Evolutionary conservation across 2,113 vertebrate genomes (phyloP).

Genomic region (Saccopteryx leptura): DNA sequence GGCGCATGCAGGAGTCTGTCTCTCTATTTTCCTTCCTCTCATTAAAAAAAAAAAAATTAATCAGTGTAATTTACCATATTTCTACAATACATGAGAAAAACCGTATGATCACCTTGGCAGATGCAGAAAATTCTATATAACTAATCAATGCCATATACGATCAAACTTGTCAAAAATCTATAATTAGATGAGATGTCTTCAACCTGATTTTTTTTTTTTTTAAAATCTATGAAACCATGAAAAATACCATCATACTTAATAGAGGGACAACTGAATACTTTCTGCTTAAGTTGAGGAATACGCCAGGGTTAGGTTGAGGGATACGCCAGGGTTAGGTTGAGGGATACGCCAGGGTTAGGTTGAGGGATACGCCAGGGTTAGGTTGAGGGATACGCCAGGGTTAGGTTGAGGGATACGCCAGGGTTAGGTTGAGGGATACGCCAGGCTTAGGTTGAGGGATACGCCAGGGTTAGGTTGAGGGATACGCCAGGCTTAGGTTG

Average conservation of each 20-base stretch:
- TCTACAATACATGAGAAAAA: background rate
- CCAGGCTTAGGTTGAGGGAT: no score
- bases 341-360: no score
- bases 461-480: no score
- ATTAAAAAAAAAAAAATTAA: background rate
- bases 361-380: no score
- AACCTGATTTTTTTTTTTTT: background rate
- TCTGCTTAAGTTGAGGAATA: background rate
- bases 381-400: no score
- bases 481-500: no score
- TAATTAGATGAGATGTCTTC: background rate
- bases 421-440: no score
- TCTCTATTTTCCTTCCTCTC: no score
- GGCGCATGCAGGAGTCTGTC: no score
- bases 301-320: no score
- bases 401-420: no score
- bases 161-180: background rate
- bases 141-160: background rate
- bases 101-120: background rate
- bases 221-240: constrained; percentile 21
- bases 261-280: background rate
- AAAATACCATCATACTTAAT: background rate
- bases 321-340: no score
- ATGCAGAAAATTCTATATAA: background rate
- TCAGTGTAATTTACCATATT: background rate